Evolutionary conservation across 2,797 vertebrate species (phyloP), one percentile per base, ranked within the genome.

Genomic region (Allobates femoralis): DNA sequence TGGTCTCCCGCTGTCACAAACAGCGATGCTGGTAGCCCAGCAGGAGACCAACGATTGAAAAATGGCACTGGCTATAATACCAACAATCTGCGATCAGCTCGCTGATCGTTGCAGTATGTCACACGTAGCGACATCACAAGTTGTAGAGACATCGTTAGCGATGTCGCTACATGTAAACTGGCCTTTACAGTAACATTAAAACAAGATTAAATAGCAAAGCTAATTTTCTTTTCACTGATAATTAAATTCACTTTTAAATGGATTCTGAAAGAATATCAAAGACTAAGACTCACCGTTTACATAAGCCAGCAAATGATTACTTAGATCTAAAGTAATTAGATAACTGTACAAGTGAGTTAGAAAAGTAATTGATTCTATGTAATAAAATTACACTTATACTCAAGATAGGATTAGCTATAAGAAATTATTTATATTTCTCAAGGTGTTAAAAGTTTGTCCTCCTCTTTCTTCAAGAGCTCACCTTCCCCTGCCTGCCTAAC

Each of bases 361-460:
- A 62, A 76, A 84, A 84, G 75, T 23, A 64, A 81, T 87, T 75
- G 56, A 80, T 84, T 71, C 46, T 55, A 32, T 30, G 50, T 84
- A 71, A 80, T 62, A 84, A 55, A 79, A 84, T 84, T 79, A 84
- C n/a, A 58, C 37, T 34, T 74, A 55, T 37, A 46, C 6, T 66
- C 76, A 76, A 84, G 64, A 80, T 75, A 67, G 76, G n/a, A 4
- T 64, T 21, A 23, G 37, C n/a, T 62, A 32, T 26, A 74, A 46
- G 64, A 76, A 84, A 69, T 56, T n/a, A 64, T 60, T 23, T 67
- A 15, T 50, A 81, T 30, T 64, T 75, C 46, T 28, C 21, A 71
- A 55, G 51, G 67, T 64, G 79, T 71, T 60, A 51, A 79, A 62
- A 14, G 1, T 7, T 46, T 46, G 41, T 11, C 11, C 41, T 46